Conservation (phyloP, 1,140 invertebrate genomes). For the Drosophila hydei region DNA sequence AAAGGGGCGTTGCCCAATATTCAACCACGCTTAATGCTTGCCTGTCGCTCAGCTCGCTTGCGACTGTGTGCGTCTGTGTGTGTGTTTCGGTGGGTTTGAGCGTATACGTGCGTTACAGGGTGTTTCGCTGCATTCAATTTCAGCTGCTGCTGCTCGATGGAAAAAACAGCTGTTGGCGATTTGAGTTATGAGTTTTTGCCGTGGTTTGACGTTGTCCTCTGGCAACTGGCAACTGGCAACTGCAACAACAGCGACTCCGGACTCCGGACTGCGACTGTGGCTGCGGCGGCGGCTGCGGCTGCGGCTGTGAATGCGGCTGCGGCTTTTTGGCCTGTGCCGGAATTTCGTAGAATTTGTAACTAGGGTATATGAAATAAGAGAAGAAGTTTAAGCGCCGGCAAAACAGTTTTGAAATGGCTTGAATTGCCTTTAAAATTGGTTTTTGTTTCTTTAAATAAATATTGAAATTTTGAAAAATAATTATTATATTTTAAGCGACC, state of each 20-base stretch:
- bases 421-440: no score
- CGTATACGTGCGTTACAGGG: constrained; percentile 48
- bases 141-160: constrained; percentile 55
- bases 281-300: neutral
- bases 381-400: constrained; percentile 52
- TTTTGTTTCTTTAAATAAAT: no score
- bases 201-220: constrained; percentile 20
- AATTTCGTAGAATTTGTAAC: constrained; percentile 38
- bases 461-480: no score
- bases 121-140: constrained; percentile 58
- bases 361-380: neutral
- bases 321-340: constrained; percentile 41
- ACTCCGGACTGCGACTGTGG: constrained; percentile 7
- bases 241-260: neutral
- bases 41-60: constrained; percentile 6
- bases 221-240: constrained; percentile 1
- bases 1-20: constrained; percentile 55
- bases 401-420: constrained; percentile 28
- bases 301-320: constrained; percentile 8
- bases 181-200: constrained; percentile 68
- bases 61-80: constrained; percentile 9
- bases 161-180: constrained; percentile 68
- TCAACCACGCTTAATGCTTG: constrained; percentile 35
- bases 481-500: no score
- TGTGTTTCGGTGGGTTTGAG: constrained; percentile 16